A percentile compares a stretch with the other conserved stretches of the same genome.
phyloP scores from a whole-genome alignment of 2,888 invertebrate genomes.

The Orchesella flavescens region DNA sequence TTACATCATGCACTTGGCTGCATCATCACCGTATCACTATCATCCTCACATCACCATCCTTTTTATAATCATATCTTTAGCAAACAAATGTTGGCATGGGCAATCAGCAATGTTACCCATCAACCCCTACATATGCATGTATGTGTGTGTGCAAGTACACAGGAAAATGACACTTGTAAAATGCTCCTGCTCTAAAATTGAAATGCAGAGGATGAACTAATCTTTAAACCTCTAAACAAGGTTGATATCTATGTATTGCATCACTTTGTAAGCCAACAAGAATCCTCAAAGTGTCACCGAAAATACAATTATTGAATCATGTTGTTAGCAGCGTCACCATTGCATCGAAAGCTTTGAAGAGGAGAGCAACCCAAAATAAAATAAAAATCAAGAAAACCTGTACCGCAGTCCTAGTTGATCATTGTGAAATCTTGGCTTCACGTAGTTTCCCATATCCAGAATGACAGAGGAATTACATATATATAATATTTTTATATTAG shows the following conservation, averaged over 20 bases:
- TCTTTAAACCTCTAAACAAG: not conserved
- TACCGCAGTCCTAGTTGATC: too few species aligned
- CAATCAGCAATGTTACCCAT: not conserved
- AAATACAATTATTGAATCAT: not conserved
- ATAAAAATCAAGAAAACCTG: too few species aligned
- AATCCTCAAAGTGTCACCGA: not conserved
- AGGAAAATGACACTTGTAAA: not conserved
- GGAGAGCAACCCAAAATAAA: too few species aligned
- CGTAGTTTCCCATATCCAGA: too few species aligned
- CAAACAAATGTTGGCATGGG: not conserved
- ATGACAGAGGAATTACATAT: too few species aligned
- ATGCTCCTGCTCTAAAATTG: not conserved
- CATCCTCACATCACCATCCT: not conserved
- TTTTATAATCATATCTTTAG: not conserved
- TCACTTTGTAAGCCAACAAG: not conserved
- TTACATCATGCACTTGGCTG: conserved; percentile 26
- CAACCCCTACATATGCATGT: not conserved
- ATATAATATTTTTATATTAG: too few species aligned
- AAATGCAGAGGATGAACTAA: not conserved
- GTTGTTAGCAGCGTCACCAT: too few species aligned
- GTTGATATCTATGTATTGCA: too few species aligned
- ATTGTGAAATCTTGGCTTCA: too few species aligned
- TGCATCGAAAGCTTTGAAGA: too few species aligned
- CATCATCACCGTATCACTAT: not conserved
- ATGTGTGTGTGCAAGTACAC: not conserved